Evolutionary conservation across 2,797 vertebrate genomes (phyloP), one percentile per base, ranked within the genome.

Genomic region (Gadopsis marmoratus): DNA sequence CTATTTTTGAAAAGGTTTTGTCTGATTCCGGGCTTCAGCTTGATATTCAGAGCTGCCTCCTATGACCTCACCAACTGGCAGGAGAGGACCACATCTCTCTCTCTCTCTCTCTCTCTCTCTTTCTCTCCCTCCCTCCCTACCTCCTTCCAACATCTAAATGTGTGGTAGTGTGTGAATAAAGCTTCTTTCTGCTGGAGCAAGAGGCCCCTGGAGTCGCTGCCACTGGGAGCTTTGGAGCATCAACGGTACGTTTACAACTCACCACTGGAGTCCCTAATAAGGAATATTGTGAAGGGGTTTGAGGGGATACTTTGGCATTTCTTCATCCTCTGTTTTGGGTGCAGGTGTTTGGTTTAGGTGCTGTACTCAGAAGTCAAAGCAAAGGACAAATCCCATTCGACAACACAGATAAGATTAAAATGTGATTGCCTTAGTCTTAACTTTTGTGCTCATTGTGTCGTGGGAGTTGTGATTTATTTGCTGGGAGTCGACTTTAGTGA

Each of bases 111-210:
- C 72, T 31, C 64, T 51, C 61, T 47, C 76, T 55, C 82, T 58
- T 80, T 33, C 74, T 37, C 88, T 54, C 74, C 39, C 35, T 39
- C 75, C 55, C 62, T 29, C 77, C 17, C 74, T 63, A 69, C 54
- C 66, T 81, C 81, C 83, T 68, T 84, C 82, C 84, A 84, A 86
- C 90, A 84, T 86, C 90, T 94, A 92, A 95, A 94, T 91, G 92
- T 90, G 90, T 83, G 81, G 82, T 69, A 2, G 86, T 77, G 80
- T 92, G 91, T 93, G 93, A 93, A 95, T 92, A 95, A 93, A 93
- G 93, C 93, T 93, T 94, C 94, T 95, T 96, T 95, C 94, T 95
- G 92, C 92, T 92, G 88, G 86, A 93, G 91, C 54, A 59, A 91
- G 85, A 93, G 87, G 92, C 93, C 90, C 89, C 88, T 90, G 85